Evolutionary conservation across 2,113 vertebrate genomes (phyloP), one percentile per base, ranked within the genome.

Genomic region (Mastomys coucha): DNA sequence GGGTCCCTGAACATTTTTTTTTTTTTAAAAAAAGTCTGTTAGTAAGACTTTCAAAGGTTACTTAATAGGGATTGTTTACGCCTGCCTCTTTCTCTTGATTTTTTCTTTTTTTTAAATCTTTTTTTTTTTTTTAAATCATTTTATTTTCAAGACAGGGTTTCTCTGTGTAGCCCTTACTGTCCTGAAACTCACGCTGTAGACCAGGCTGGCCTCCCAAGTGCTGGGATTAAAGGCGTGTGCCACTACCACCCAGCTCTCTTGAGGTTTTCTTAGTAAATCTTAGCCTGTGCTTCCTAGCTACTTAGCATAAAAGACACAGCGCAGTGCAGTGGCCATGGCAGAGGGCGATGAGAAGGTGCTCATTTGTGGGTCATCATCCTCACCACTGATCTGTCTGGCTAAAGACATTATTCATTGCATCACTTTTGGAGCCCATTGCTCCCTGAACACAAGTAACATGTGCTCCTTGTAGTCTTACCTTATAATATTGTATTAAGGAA

Each of bases 1-100:
- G 33, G 26, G 69, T 69, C 88, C 53, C 39, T 39, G 5, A 49
- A 56, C 33, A n/a, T 2, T 76, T 94, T 80, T 16, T 93, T 94
- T 76, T 94, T 80, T 16, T 93, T 94, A 45, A 91, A 31, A 63
- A 92, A 94, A 72, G 72, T 28, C 39, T 78, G 73, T 88, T 85
- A 60, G 3, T 28, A n/a, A 75, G 31, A 86, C 1, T 4, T 65
- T 63, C 17, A 67, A 72, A 77, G n/a, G 60, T 60, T 65, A 88
- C 17, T 60, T 81, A 49, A 28, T 49, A 36, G 19, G 39, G 69
- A 90, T 14, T 73, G 1, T 49, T 92, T 58, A 7, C 80, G 78
- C 56, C n/a, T 45, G 19, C 26, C 12, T 91, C 8, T 53, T 94
- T 88, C 84, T 77, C 72, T 93, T 60, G 39, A 28, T n/a, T n/a